phyloP scores from a whole-genome alignment of 2,888 invertebrate species.

The Pterobdella sp. region DNA sequence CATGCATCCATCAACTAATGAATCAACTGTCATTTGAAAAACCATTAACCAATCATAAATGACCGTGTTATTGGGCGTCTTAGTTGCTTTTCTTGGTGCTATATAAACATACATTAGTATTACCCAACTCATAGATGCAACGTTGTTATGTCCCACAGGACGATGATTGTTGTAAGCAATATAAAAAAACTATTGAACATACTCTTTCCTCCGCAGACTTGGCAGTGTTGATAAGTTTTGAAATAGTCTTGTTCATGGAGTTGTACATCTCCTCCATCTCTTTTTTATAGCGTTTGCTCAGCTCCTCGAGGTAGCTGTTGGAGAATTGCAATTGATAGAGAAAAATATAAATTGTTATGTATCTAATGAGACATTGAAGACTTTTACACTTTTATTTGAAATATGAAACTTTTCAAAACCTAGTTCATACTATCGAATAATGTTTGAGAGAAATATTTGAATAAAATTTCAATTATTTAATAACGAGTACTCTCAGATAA shows the following conservation, averaged over 20 bases:
- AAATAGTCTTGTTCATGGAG: conserved; percentile 69
- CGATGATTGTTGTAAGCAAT: conserved; percentile 1
- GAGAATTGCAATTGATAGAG: not conserved
- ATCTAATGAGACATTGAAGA: not conserved
- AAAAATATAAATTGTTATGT: not conserved
- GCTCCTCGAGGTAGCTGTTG: conserved; percentile 73
- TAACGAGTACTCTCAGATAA: not conserved
- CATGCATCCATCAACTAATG: too few species aligned
- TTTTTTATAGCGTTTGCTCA: conserved; percentile 86
- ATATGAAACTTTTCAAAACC: not conserved
- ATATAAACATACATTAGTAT: too few species aligned
- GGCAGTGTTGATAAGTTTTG: conserved; percentile 53
- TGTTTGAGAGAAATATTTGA: not conserved
- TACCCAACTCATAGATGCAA: too few species aligned
- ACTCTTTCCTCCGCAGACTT: conserved; percentile 37
- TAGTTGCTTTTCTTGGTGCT: too few species aligned
- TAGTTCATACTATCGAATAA: not conserved
- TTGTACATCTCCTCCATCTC: conserved; percentile 88
- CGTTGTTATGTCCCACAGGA: too few species aligned
- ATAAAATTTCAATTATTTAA: not conserved
- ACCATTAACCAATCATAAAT: too few species aligned
- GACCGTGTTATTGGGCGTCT: too few species aligned
- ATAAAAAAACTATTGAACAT: not conserved
- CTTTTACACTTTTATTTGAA: too few species aligned
- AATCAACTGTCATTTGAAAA: too few species aligned